These are phyloP conservation scores for Lordiphosa collinella DNA, from an alignment of 1,140 invertebrate species.

Conservation along the genomic window DNA sequence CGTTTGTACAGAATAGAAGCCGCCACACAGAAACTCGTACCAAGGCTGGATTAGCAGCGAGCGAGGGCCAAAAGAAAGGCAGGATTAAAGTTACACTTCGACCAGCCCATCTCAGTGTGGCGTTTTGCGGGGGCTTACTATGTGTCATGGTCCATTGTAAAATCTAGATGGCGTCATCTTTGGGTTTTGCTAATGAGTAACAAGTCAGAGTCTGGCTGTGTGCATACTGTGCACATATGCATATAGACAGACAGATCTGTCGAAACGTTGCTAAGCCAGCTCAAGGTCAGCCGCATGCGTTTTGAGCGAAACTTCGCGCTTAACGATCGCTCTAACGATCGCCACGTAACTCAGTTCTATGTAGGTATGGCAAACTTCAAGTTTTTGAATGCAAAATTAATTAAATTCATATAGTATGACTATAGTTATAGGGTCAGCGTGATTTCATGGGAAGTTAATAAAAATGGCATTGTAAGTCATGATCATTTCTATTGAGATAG, in stretches of 20 bases:
- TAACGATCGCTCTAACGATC: slow-evolving; percentile 16
- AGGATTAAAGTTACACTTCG: too few relatives aligned
- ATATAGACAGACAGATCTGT: slow-evolving; percentile 1
- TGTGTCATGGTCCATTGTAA: slow-evolving; percentile 43
- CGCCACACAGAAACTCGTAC: slow-evolving; percentile 4
- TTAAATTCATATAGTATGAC: slow-evolving; percentile 2
- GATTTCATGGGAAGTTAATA: slow-evolving; percentile 6
- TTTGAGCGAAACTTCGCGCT: slow-evolving; percentile 31
- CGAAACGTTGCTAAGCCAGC: slow-evolving; percentile 25
- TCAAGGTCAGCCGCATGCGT: slow-evolving; percentile 40
- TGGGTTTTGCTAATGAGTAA: slow-evolving; percentile 15
- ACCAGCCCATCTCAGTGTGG: too few relatives aligned
- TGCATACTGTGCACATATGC: slow-evolving; percentile 10
- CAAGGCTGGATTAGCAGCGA: slow-evolving; percentile 35
- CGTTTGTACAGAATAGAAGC: slow-evolving; percentile 39
- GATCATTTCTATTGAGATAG: not conserved
- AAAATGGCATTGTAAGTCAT: not conserved
- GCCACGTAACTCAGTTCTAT: slow-evolving; percentile 7
- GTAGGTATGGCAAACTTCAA: slow-evolving; percentile 44
- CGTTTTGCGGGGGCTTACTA: not conserved
- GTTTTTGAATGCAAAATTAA: slow-evolving; percentile 52
- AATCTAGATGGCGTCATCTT: slow-evolving; percentile 59
- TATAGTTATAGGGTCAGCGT: not conserved
- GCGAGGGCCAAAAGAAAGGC: not conserved
- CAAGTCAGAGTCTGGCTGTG: slow-evolving; percentile 9